phyloP scores from a whole-genome alignment of 2,888 invertebrate species.

The Chaitophorus viminalis region DNA sequence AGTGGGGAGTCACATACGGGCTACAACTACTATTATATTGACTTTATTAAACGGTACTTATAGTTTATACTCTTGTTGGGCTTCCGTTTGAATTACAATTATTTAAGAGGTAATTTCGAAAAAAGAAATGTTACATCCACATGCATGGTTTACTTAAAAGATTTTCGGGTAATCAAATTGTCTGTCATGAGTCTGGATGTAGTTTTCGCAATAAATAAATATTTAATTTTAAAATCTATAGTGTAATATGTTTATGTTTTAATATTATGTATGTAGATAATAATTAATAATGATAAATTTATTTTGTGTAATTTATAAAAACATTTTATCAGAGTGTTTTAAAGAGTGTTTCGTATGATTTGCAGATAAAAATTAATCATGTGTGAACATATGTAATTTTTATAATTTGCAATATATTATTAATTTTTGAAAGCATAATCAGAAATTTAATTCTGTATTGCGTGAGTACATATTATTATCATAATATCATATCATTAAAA shows the following conservation, averaged over 20 bases:
- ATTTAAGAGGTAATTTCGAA: slow-evolving; percentile 32
- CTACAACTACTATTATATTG: slow-evolving; percentile 48
- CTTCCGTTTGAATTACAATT: slow-evolving; percentile 54
- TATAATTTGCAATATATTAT: too few species aligned
- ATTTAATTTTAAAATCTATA: neutral
- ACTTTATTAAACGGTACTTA: slow-evolving; percentile 54
- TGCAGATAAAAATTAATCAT: too few species aligned
- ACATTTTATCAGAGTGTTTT: too few species aligned
- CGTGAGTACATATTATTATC: too few species aligned
- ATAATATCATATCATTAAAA: too few species aligned
- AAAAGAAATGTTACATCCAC: slow-evolving; percentile 9
- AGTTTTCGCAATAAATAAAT: neutral
- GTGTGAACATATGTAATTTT: too few species aligned
- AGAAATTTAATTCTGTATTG: too few species aligned
- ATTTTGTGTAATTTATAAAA: neutral
- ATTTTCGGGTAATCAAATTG: neutral
- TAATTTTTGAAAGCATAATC: too few species aligned
- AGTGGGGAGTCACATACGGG: slow-evolving; percentile 43
- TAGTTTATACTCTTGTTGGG: slow-evolving; percentile 13
- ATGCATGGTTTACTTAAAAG: neutral
- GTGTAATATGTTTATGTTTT: too few species aligned
- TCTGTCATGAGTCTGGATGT: neutral
- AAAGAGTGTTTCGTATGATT: too few species aligned
- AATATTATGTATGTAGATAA: neutral
- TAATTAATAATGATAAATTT: neutral